These are phyloP conservation scores for Phaenicophaeus curvirostris DNA, from an alignment of 2,797 vertebrate species.

Conservation along the genomic window DNA sequence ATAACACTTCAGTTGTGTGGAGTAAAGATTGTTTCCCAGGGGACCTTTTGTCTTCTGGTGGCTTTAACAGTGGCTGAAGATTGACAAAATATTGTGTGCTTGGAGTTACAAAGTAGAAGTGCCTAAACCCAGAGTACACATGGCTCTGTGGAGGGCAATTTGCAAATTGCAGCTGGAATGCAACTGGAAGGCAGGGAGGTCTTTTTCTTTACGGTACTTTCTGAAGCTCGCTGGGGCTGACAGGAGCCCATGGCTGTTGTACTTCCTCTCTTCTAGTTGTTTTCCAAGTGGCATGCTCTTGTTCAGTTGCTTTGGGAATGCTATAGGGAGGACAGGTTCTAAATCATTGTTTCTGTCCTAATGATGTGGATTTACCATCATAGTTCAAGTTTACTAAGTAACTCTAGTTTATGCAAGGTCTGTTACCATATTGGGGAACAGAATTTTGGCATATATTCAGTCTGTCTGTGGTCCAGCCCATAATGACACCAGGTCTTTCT, in stretches of 20 bases:
- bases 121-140: neutral
- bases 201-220: neutral
- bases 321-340: neutral
- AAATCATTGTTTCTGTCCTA: neutral
- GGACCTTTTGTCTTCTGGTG: neutral
- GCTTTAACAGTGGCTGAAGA: neutral
- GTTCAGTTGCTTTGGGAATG: neutral
- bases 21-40: neutral
- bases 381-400: neutral
- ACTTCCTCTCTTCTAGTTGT: neutral
- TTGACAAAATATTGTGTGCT: neutral
- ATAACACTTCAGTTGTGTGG: neutral
- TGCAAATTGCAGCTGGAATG: neutral
- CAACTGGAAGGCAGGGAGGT: neutral
- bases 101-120: neutral
- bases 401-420: neutral
- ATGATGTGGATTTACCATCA: neutral
- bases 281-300: neutral
- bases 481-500: neutral
- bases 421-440: neutral
- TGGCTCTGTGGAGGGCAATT: neutral
- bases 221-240: neutral
- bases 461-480: neutral
- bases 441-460: neutral
- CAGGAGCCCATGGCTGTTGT: neutral